Conservation (phyloP, 1,140 invertebrate species). For the Drosophila subpulchrella region DNA sequence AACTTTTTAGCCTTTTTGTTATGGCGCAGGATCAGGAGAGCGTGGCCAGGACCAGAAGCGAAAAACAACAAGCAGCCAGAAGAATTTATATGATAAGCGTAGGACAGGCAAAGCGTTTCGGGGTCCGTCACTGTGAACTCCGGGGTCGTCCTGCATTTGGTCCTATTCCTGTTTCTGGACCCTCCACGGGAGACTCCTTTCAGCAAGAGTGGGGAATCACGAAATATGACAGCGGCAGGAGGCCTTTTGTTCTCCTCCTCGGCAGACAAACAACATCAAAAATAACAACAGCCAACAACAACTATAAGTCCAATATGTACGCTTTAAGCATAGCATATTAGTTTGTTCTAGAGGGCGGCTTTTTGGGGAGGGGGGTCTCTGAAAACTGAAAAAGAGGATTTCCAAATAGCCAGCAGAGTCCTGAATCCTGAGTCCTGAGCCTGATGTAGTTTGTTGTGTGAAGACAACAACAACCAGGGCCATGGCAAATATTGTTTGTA, state of each 20-base stretch:
- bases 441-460: constrained; percentile 79
- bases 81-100: constrained; percentile 80
- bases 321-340: constrained; percentile 83
- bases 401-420: constrained; percentile 58
- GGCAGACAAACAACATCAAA: constrained; percentile 78
- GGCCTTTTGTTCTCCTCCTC: constrained; percentile 69
- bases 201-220: constrained; percentile 55
- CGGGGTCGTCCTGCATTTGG: constrained; percentile 40
- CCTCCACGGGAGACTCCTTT: constrained; percentile 40
- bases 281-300: constrained; percentile 77
- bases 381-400: constrained; percentile 80
- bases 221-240: constrained; percentile 78
- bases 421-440: constrained; percentile 53
- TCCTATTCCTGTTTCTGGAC: constrained; percentile 20
- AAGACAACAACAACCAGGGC: constrained; percentile 61
- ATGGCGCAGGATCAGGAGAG: constrained; percentile 57
- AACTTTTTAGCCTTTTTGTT: constrained; percentile 79
- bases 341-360: constrained; percentile 57
- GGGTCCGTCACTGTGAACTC: constrained; percentile 61
- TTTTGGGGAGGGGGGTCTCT: neutral
- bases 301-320: constrained; percentile 82
- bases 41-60: constrained; percentile 23
- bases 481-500: constrained; percentile 76
- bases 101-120: constrained; percentile 51
- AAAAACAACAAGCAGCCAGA: constrained; percentile 59